Base-by-base conservation (phyloP, 2,797 vertebrate genomes). In the Semaprochilodus insignis region DNA sequence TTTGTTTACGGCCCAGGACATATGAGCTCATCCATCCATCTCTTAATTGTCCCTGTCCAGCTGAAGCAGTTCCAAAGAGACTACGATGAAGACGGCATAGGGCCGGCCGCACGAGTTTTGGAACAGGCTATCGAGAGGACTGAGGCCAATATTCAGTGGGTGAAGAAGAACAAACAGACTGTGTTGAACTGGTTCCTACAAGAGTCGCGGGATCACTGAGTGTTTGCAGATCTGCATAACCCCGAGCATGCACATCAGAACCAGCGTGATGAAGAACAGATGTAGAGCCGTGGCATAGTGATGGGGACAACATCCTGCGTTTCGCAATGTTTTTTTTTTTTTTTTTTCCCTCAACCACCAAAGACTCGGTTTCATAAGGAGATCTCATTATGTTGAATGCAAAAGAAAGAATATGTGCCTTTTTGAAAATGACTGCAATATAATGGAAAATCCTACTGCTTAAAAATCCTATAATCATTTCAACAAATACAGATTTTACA, bases 91-190 rank as follows among this genome's bases (percentile, higher is more conserved):
- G 52, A 86, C 0, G 93, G 92, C 1, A 88, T 95, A 0, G 93
- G 89, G 48, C 90, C 93, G 0, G 94, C 89, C 51, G 91, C 89
- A 0, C 88, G 88, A 34, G 91, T 91, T 0, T 86, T 97, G 85
- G 87, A 96, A 36, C 95, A 96, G 87, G 94, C 95, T 0, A 93
- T 98, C 67, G 97, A 99, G 92, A 93, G 90, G 75, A 97, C 96
- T 0, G 88, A 81, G 0, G 88, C 95, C 69, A 99, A 99, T 92
- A 97, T 98, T 88, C 83, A 93, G 51, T 99, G 98, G 98, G 96
- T 99, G 88, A 84, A 78, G 0, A 88, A 95, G 74, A 96, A 98
- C 94, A 90, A 85, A 88, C 71, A 72, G 0, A 0, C 0, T 0
- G 86, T 98, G 21, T 72, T 93, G 21, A 0, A 40, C 0, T 99